Base-by-base conservation (phyloP, 2,113 vertebrate species). In the Abramis brama region DNA sequence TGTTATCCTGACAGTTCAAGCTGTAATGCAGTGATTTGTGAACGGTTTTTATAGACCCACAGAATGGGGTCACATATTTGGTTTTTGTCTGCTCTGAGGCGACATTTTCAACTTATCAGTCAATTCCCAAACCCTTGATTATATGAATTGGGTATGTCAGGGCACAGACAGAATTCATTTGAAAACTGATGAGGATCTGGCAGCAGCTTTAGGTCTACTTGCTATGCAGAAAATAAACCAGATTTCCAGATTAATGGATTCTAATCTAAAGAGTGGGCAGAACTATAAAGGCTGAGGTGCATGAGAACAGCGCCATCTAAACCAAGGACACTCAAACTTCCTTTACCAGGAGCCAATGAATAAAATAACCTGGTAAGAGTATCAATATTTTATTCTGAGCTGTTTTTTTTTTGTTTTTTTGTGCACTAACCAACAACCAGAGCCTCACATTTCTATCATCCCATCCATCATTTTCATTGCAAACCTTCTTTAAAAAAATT, bases 11-110 rank as follows among this genome's bases (percentile, higher is more conserved):
- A 45, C 78, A 80, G 33, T 27, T 64, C 11, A 39, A 64, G 43
- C 78, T 64, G 59, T 80, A 64, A 80, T 11, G 59, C 78, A 27
- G 78, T 80, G 78, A 80, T 80, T 47, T 64, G 78, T 80, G 59
- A 80, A 64, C 39, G 1, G 19, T 36, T 73, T 17, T 86, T 45
- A 66, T 79, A 30, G 45, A 68, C 33, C 81, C 33, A 75, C 59
- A 84, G 76, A 73, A 82, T 68, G 79, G 47, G 62, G 62, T 52
- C 43, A 82, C 50, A 68, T 52, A 33, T 82, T 68, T 50, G 79
- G 43, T 68, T 45, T 50, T 68, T 64, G 36, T 80, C 78, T 80
- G 57, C 59, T 80, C n/a, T 19, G 59, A 45, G 36, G 59, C 15
- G 45, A 64, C 78, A 80, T 80, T 47, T 62, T 80, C 59, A 80